Conservation (phyloP, 1,140 invertebrate species). For the Micrasema longulum region DNA sequence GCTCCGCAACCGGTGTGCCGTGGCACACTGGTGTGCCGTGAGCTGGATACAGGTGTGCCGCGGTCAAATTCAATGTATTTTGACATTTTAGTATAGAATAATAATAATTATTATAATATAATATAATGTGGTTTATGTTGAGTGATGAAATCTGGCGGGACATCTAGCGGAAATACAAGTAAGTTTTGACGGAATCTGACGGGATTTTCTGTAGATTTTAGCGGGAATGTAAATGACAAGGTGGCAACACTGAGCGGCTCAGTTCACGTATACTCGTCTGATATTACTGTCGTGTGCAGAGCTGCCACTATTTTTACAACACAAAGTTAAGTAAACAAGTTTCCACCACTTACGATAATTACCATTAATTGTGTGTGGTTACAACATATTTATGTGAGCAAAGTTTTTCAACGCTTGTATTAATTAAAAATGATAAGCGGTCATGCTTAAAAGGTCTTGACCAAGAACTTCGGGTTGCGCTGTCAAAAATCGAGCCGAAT, state of each 20-base stretch:
- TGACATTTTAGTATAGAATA: background rate
- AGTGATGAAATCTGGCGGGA: background rate
- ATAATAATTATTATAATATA: background rate
- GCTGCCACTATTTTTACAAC: conserved; percentile 6
- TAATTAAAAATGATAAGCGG: background rate
- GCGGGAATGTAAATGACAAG: no score
- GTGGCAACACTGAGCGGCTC: no score
- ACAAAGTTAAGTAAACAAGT: conserved; percentile 9
- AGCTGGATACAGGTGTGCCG: conserved; percentile 7
- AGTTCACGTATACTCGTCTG: conserved; percentile 4
- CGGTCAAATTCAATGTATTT: conserved; percentile 1
- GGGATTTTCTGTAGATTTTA: no score
- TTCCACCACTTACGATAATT: conserved; percentile 6
- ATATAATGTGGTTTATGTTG: background rate
- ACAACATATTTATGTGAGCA: background rate
- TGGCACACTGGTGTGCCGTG: background rate
- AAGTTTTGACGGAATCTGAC: no score
- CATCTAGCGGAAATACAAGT: background rate
- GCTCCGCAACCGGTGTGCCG: conserved; percentile 25
- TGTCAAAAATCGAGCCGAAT: no score
- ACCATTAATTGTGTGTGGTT: conserved; percentile 24
- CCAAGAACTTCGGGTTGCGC: no score
- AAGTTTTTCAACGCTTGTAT: conserved; percentile 14
- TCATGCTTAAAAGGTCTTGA: conserved; percentile 1
- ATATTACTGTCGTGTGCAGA: conserved; percentile 8